Evolutionary conservation across 2,113 vertebrate species (phyloP), one percentile per base, ranked within the genome.

Genomic region (Pipa parva): DNA sequence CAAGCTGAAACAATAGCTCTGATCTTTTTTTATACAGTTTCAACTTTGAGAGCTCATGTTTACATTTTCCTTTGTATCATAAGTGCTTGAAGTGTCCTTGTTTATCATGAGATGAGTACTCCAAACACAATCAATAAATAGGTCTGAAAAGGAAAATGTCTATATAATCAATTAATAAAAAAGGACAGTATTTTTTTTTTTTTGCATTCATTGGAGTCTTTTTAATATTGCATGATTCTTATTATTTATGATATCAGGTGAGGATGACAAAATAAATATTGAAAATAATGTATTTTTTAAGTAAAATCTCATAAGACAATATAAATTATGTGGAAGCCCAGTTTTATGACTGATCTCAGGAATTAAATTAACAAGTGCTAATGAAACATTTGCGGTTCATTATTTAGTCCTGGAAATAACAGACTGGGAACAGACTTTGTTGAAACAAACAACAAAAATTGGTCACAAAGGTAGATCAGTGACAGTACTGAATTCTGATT

Each of bases 151-250:
- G 62, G 1, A 73, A 73, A 21, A 8, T 28, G 49, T n/a, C 3
- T 27, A 49, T 0, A 0, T 62, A 18, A 65, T 63, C 22, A 75
- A 72, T 67, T 3, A 63, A 48, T 10, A n/a, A 46, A 48, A 3
- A 22, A 29, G 3, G n/a, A 61, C 59, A 60, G 3, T 3, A 71
- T 17, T 5, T 12, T 56, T 49, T 15, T 31, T 68, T 59, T 57
- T n/a, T 33, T 71, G 54, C 13, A 11, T 20, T 46, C 64, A 5
- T 29, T 62, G 2, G 11, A 33, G 45, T 15, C 8, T 59, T 72
- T 25, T 22, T 50, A 66, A 56, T 17, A 27, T 63, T 54, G 2
- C 1, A 27, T 26, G 36, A 56, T 58, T 56, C 22, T 58, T 2
- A 52, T 17, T 54, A n/a, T 56, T 33, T n/a, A n/a, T n/a, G n/a